phyloP scores from a whole-genome alignment of 2,113 vertebrate species.

The Istiophorus platypterus region DNA sequence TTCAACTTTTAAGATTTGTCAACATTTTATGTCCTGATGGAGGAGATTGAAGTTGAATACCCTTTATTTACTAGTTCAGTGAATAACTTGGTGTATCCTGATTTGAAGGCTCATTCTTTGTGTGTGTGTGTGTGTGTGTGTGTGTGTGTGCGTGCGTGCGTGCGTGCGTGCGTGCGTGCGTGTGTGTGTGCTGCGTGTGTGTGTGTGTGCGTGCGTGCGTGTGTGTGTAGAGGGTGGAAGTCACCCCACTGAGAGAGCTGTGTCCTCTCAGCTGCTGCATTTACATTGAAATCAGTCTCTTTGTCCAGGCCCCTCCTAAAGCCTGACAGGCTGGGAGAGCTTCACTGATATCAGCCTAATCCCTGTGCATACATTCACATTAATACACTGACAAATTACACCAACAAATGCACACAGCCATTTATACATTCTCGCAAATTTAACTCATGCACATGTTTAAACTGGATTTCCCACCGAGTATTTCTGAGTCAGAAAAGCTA shows the following conservation, averaged over 20 bases:
- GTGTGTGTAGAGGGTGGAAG: conserved; percentile 66
- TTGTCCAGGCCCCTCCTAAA: conserved; percentile 66
- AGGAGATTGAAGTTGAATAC: background rate
- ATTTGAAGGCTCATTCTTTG: conserved; percentile 48
- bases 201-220: conserved; percentile 19
- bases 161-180: conserved; percentile 19
- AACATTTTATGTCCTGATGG: background rate
- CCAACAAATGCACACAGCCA: conserved; percentile 36
- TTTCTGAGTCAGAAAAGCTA: background rate
- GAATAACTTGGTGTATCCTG: conserved; percentile 4
- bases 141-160: conserved; percentile 27
- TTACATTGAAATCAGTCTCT: conserved; percentile 80
- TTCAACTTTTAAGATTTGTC: background rate
- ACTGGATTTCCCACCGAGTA: background rate
- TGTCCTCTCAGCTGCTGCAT: conserved; percentile 79
- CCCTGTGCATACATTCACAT: conserved; percentile 57
- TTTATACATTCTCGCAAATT: conserved; percentile 16
- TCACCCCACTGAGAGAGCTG: conserved; percentile 71
- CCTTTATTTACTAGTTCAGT: background rate
- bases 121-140: conserved; percentile 32
- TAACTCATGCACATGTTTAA: conserved; percentile 9
- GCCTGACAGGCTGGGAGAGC: conserved; percentile 66
- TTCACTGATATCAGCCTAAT: conserved; percentile 70
- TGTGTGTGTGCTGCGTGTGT: conserved; percentile 12
- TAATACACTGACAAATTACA: conserved; percentile 64